Base-by-base conservation (phyloP, 2,797 vertebrate genomes). In the Enteromius fasciolatus region DNA sequence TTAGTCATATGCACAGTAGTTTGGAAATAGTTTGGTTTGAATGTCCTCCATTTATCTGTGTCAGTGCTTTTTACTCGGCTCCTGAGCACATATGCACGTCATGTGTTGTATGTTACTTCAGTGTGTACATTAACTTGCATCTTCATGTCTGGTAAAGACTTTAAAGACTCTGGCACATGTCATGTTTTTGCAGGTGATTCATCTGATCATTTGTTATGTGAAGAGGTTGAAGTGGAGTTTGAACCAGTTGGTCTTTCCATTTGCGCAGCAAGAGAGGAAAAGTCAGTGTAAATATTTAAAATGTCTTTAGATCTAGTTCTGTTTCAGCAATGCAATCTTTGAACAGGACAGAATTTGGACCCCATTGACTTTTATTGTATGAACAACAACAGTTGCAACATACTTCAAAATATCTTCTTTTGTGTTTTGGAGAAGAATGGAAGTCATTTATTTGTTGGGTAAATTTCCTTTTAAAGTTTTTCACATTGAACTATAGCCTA, bases 141-240 rank as follows among this genome's bases (percentile, higher is more conserved):
- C n/a, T 81, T 23, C 48, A 17, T 41, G 63, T 80, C 78, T 84
- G 78, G 41, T 84, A 84, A 84, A 84, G 52, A 70, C 63, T 81
- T 81, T 54, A 64, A 77, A 69, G 61, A 41, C 36, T 76, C 73
- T 76, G 78, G 78, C 83, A 81, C 64, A 17, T 59, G n/a, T 52
- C 33, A 36, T 84, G 83, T 70, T 84, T 81, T 54, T 70, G 64
- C 39, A 84, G 52, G 28, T 81, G 73, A 63, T 84, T 76, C 59
- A 84, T 64, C 57, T 66, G 64, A 70, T 76, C 54, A 84, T 84
- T 81, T 77, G 57, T 84, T 74, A 77, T 44, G 68, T 77, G 48
- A 61, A 70, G 73, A 14, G 57, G 39, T 81, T 76, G 17, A 63
- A 41, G 63, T 64, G 23, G 64, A 50, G 31, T 84, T 76, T 81